phyloP scores from a whole-genome alignment of 2,888 invertebrate species.

The Meganola albula region DNA sequence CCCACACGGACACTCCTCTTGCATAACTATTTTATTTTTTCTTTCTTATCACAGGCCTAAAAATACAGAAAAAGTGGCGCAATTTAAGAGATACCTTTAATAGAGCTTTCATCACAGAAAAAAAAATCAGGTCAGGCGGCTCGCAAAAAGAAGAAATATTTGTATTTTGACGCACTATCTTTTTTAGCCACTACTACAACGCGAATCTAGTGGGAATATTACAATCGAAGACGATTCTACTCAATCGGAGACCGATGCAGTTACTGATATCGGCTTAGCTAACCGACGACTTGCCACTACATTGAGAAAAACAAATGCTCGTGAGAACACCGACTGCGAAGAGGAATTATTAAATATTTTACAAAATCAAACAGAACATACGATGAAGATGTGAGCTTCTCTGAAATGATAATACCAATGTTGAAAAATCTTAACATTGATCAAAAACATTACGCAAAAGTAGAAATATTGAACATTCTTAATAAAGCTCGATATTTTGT shows the following conservation, averaged over 20 bases:
- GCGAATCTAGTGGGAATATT: slow-evolving; percentile 5
- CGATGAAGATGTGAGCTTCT: slow-evolving; percentile 8
- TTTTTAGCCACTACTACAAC: slow-evolving; percentile 7
- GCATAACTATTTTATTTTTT: not conserved
- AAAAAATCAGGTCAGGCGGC: slow-evolving; percentile 7
- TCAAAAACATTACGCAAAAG: slow-evolving; percentile 6
- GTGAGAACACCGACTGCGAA: slow-evolving; percentile 6
- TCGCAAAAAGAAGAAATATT: slow-evolving; percentile 7
- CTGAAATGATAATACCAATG: slow-evolving; percentile 8
- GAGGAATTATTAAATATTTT: slow-evolving; percentile 7
- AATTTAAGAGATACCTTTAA: slow-evolving; percentile 2
- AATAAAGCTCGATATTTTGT: slow-evolving; percentile 2
- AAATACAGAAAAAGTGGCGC: slow-evolving; percentile 5
- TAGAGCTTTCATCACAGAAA: slow-evolving; percentile 4
- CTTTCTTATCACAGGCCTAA: slow-evolving; percentile 4
- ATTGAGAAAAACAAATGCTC: slow-evolving; percentile 3
- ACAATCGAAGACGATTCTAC: slow-evolving; percentile 3
- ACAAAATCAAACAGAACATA: slow-evolving; percentile 5
- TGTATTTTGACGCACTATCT: slow-evolving; percentile 7
- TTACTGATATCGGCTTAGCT: not conserved
- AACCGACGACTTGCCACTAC: not conserved
- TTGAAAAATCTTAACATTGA: slow-evolving; percentile 1
- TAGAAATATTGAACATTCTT: slow-evolving; percentile 5
- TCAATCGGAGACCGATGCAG: slow-evolving; percentile 3
- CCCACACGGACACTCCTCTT: not conserved